Conservation (phyloP, 2,888 invertebrate genomes). For the Bimastos eiseni region DNA sequence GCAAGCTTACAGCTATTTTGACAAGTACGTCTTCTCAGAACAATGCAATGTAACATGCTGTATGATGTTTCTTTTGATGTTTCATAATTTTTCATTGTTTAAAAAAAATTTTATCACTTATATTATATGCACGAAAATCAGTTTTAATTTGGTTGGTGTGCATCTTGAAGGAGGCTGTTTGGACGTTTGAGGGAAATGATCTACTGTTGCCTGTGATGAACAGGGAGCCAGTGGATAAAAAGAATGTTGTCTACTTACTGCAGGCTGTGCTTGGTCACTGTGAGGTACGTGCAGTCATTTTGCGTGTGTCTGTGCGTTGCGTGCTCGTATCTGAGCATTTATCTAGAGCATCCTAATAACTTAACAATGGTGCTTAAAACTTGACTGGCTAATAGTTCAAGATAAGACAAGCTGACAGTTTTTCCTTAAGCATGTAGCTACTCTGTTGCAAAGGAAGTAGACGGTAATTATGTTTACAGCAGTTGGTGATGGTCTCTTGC, state of each 20-base stretch:
- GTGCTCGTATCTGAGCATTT: too few species aligned
- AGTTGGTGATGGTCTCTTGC: too few species aligned
- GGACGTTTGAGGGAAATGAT: slow-evolving; percentile 26
- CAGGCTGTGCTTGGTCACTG: slow-evolving; percentile 29
- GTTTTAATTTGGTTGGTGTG: not conserved
- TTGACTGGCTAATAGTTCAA: too few species aligned
- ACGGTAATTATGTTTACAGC: too few species aligned
- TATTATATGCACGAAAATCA: too few species aligned
- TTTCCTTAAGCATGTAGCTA: too few species aligned
- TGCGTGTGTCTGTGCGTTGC: not conserved
- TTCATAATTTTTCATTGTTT: not conserved
- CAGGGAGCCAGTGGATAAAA: slow-evolving; percentile 8
- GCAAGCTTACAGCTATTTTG: not conserved
- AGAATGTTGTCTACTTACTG: slow-evolving; percentile 16
- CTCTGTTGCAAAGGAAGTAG: too few species aligned
- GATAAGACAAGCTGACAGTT: too few species aligned
- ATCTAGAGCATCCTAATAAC: too few species aligned
- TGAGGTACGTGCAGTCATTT: slow-evolving; percentile 16
- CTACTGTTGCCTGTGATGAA: not conserved
- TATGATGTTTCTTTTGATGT: not conserved
- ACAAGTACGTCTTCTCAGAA: not conserved
- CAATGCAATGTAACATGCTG: too few species aligned
- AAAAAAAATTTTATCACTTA: not conserved
- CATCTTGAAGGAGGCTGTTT: slow-evolving; percentile 26
- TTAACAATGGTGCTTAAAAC: too few species aligned